phyloP scores from a whole-genome alignment of 2,113 vertebrate genomes.

The Salminus brasiliensis region DNA sequence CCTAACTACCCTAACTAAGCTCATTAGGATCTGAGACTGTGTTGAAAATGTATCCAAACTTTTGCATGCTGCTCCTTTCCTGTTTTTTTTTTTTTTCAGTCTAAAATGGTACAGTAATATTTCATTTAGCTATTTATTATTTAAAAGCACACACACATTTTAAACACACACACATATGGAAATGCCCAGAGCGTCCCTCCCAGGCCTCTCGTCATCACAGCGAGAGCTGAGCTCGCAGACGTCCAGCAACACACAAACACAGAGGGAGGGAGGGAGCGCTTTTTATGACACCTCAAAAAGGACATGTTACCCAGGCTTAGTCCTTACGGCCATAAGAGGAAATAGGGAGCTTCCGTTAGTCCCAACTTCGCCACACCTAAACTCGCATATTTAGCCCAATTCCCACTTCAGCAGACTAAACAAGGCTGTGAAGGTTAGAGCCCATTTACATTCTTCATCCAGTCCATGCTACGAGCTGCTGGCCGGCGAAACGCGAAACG shows the following conservation, averaged over 20 bases:
- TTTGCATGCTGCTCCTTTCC: too few species aligned
- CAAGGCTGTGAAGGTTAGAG: not conserved
- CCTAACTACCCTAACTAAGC: too few species aligned
- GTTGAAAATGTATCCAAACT: too few species aligned
- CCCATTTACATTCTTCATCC: not conserved
- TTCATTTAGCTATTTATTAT: too few species aligned
- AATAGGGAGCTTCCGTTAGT: not conserved
- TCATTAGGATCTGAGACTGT: too few species aligned
- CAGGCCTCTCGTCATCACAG: conserved; percentile 12
- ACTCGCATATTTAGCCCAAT: not conserved
- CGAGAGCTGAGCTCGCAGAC: conserved; percentile 11
- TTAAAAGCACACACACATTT: conserved; percentile 6
- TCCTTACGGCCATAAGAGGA: not conserved
- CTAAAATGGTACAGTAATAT: too few species aligned
- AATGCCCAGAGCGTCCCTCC: conserved; percentile 17
- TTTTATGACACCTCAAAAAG: conserved; percentile 43
- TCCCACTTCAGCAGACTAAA: not conserved
- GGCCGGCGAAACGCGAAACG: not conserved
- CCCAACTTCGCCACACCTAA: not conserved
- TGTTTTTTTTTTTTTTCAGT: too few species aligned
- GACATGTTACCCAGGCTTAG: not conserved
- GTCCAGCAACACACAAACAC: conserved; percentile 31
- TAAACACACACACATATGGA: conserved; percentile 29
- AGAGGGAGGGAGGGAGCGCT: conserved; percentile 15
- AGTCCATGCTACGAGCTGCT: not conserved